Percentiles rank a stretch among this genome's conserved stretches.
Conservation (phyloP, 2,888 invertebrate species). For the Tinea trinotella region DNA sequence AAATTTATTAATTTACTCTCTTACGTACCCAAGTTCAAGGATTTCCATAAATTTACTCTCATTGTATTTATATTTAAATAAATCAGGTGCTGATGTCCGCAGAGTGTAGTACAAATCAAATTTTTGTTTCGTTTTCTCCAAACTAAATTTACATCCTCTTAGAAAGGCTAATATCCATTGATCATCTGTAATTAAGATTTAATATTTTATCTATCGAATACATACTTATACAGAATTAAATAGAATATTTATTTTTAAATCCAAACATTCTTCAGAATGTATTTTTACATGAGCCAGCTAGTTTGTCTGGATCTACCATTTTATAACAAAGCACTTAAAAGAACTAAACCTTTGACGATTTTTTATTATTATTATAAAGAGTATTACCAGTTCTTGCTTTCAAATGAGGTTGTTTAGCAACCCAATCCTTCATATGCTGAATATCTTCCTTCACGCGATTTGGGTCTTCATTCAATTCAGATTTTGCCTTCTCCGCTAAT, state of each 20-base stretch:
- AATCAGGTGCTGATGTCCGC: slow-evolving; percentile 63
- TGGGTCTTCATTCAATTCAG: slow-evolving; percentile 63
- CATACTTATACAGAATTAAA: too few relatives aligned
- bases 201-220: too few relatives aligned
- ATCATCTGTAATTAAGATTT: slow-evolving; percentile 57
- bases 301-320: too few relatives aligned
- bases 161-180: slow-evolving; percentile 75
- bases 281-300: too few relatives aligned
- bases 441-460: slow-evolving; percentile 40
- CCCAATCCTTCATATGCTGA: slow-evolving; percentile 51
- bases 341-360: too few relatives aligned
- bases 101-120: slow-evolving; percentile 73
- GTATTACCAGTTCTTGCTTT: slow-evolving; percentile 43
- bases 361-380: neutral
- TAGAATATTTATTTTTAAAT: too few relatives aligned
- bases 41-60: slow-evolving; percentile 35
- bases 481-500: slow-evolving; percentile 39
- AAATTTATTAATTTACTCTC: too few relatives aligned
- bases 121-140: slow-evolving; percentile 75
- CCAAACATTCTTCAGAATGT: too few relatives aligned
- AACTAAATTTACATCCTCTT: slow-evolving; percentile 76
- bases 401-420: slow-evolving; percentile 54
- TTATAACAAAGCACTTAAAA: too few relatives aligned
- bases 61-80: slow-evolving; percentile 38
- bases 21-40: slow-evolving; percentile 25